phyloP scores from a whole-genome alignment of 2,888 invertebrate species.

The Brenthis ino region DNA sequence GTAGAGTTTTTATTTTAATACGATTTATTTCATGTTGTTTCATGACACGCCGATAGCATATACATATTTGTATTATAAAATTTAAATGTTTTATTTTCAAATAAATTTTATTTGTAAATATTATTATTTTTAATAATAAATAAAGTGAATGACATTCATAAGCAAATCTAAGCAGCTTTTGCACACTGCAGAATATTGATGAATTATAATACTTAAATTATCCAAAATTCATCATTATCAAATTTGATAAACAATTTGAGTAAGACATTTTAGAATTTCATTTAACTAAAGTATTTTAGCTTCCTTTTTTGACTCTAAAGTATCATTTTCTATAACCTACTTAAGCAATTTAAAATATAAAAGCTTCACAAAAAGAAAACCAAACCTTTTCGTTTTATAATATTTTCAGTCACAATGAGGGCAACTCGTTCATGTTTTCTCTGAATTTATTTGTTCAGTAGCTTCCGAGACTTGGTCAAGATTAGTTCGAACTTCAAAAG shows the following conservation, averaged over 20 bases:
- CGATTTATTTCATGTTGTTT: background rate
- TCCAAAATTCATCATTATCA: too few species aligned
- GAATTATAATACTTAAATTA: too few species aligned
- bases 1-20: background rate
- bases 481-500: constrained; percentile 41
- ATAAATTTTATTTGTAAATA: too few species aligned
- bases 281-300: background rate
- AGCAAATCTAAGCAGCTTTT: too few species aligned
- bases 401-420: constrained; percentile 21
- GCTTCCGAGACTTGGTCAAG: constrained; percentile 40
- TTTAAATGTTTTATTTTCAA: too few species aligned
- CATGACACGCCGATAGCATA: too few species aligned
- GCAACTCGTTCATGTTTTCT: constrained; percentile 35
- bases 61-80: too few species aligned
- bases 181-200: too few species aligned
- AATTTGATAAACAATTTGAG: too few species aligned
- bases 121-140: too few species aligned
- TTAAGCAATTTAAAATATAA: background rate
- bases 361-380: constrained; percentile 9
- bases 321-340: background rate
- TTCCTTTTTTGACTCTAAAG: constrained; percentile 1
- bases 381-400: constrained; percentile 1
- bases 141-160: too few species aligned
- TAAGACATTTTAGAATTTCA: too few species aligned
- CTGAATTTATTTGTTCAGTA: constrained; percentile 40